These are phyloP conservation scores for Heliconius hortense DNA, from an alignment of 2,888 invertebrate species.

Conservation along the genomic window DNA sequence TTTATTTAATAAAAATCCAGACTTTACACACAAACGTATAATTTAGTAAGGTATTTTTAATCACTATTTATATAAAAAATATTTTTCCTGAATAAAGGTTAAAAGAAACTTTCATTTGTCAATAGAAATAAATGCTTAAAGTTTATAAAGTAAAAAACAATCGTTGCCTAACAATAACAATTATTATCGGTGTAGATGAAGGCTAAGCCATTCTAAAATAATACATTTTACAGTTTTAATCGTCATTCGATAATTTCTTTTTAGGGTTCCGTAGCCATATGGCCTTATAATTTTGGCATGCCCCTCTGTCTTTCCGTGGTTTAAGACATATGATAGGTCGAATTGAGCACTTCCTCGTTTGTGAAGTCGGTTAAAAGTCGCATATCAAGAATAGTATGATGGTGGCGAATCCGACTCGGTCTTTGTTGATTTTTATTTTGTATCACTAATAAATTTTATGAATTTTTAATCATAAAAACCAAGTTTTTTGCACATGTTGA, in stretches of 20 bases:
- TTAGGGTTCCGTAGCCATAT: neutral
- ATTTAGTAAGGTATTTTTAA: neutral
- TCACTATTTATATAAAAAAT: neutral
- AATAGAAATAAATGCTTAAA: neutral
- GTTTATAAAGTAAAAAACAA: constrained; percentile 4
- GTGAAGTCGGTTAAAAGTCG: too few relatives aligned
- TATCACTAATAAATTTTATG: too few relatives aligned
- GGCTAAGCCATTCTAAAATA: constrained; percentile 10
- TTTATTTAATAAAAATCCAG: neutral
- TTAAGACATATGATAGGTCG: too few relatives aligned
- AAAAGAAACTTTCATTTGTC: neutral
- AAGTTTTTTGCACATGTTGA: neutral
- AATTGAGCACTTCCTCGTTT: too few relatives aligned
- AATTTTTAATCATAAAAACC: neutral
- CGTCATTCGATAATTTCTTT: constrained; percentile 7
- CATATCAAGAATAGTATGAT: too few relatives aligned
- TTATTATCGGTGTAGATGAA: constrained; percentile 4
- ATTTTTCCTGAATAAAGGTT: neutral
- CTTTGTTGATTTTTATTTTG: too few relatives aligned
- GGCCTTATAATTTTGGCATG: too few relatives aligned
- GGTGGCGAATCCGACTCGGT: too few relatives aligned
- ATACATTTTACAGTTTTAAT: neutral
- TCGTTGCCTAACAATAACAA: constrained; percentile 1
- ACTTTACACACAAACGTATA: neutral
- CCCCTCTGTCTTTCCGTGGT: too few relatives aligned